Base-by-base conservation (phyloP, 2,113 vertebrate genomes). In the Lynx canadensis region DNA sequence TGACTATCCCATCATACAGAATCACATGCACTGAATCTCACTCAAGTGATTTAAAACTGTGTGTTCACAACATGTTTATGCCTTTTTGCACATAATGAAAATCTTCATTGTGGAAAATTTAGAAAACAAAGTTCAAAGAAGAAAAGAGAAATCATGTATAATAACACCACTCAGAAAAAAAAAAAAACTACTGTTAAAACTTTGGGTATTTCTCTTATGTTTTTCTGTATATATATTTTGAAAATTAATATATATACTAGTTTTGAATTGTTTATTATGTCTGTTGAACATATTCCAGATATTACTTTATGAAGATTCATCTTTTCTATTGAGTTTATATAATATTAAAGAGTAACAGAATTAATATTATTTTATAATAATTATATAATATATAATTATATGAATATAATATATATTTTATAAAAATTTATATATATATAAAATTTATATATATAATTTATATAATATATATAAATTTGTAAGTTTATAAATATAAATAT, bases 291-390 rank as follows among this genome's bases (percentile, higher is more conserved):
- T 83, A 84, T 89, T 89, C 95, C 80, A 80, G 14, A 68, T 90
- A 89, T 33, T 5, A 91, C 76, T 98, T 97, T 94, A 55, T 52
- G 31, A 82, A 81, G 13, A 76, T 76, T 79, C 5, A 19, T 52
- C 88, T 94, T 92, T 69, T 69, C 38, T 81, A 16, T 41, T 73
- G 7, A 41, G 68, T 27, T 81, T 71, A 79, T 25, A n/a, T 52
- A 83, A 52, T 33, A 92, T 45, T 90, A 85, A 96, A 88, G 33
- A 88, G 23, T 74, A 31, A 92, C 7, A 79, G 5, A 60, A 48
- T 81, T 69, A 60, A 60, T 69, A 50, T 87, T 38, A 60, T 23
- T 19, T 21, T 57, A 21, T 45, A 45, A 45, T 45, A 45, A 45
- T 57, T 45, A 45, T 45, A 9, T 45, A 45, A 60, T 25, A 23